Percentiles rank a stretch among this genome's conserved stretches.
Conservation (phyloP, 2,888 invertebrate species). For the Uloborus plumipes region DNA sequence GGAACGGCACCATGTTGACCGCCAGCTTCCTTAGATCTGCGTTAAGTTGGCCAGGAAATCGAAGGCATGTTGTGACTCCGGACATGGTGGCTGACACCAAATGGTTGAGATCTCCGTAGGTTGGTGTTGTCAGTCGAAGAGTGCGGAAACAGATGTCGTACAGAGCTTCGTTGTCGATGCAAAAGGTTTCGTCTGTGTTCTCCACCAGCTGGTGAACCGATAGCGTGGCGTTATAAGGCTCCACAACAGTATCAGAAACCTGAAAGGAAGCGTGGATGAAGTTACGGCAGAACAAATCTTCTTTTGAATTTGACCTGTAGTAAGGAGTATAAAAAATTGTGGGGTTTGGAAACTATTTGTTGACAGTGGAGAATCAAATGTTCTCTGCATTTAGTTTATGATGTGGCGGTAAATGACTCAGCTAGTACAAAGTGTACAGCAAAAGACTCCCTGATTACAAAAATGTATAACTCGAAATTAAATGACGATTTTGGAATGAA, state of each 20-base stretch:
- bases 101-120: conserved; percentile 75
- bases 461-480: no score
- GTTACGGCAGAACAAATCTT: background rate
- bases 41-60: conserved; percentile 94
- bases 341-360: no score
- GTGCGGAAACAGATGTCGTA: conserved; percentile 82
- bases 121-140: conserved; percentile 74
- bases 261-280: conserved; percentile 56
- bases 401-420: no score
- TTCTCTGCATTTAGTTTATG: no score
- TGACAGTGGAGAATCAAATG: no score
- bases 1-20: conserved; percentile 98
- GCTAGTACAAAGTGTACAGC: no score
- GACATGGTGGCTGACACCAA: conserved; percentile 80
- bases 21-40: conserved; percentile 92
- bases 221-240: conserved; percentile 82
- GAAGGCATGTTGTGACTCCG: conserved; percentile 87
- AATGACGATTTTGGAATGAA: no score
- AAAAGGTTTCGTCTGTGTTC: conserved; percentile 90
- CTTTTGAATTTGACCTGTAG: no score
- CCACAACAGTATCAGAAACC: conserved; percentile 79
- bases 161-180: conserved; percentile 82
- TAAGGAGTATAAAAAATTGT: no score
- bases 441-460: no score
- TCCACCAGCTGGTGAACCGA: conserved; percentile 89